Percentiles rank a stretch among this genome's conserved stretches.
Conservation (phyloP, 2,888 invertebrate species). For the Hirtodrosophila trivittata region DNA sequence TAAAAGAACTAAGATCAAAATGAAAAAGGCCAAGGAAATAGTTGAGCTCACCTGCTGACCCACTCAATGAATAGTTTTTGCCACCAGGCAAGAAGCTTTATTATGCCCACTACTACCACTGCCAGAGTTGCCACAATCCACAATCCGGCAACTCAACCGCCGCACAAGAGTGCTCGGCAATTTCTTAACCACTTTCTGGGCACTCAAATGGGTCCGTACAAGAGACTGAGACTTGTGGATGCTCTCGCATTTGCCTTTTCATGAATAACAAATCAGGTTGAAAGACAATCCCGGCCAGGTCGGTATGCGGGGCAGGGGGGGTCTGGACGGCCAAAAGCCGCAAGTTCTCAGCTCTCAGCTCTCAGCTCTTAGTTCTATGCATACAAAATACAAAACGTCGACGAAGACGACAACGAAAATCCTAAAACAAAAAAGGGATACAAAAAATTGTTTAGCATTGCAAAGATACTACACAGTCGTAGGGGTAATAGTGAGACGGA, state of each 20-base stretch:
- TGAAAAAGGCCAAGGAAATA: conserved; percentile 11
- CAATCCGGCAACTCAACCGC: conserved; percentile 27
- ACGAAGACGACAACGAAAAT: conserved; percentile 54
- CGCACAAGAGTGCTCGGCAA: conserved; percentile 67
- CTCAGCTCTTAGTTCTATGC: conserved; percentile 55
- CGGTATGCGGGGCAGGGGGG: conserved; percentile 22
- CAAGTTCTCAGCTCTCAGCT: conserved; percentile 49
- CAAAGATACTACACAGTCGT: conserved; percentile 24
- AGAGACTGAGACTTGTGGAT: conserved; percentile 18
- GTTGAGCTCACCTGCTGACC: conserved; percentile 40
- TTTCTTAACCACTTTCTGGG: conserved; percentile 70
- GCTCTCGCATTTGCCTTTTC: conserved; percentile 59
- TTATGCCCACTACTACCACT: conserved; percentile 59
- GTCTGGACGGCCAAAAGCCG: conserved; percentile 69
- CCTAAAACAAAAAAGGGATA: conserved; percentile 65
- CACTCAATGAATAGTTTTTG: conserved; percentile 28
- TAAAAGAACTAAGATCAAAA: conserved; percentile 2
- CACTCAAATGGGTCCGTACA: conserved; percentile 32
- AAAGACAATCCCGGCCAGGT: conserved; percentile 61
- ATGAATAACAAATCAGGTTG: conserved; percentile 77
- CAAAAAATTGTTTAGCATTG: conserved; percentile 58
- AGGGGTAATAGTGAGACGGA: conserved; percentile 15
- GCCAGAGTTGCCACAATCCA: conserved; percentile 37
- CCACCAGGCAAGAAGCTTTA: conserved; percentile 48
- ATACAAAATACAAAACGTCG: conserved; percentile 52